Conservation (phyloP, 2,797 vertebrate species). For the Clarias fuscus region DNA sequence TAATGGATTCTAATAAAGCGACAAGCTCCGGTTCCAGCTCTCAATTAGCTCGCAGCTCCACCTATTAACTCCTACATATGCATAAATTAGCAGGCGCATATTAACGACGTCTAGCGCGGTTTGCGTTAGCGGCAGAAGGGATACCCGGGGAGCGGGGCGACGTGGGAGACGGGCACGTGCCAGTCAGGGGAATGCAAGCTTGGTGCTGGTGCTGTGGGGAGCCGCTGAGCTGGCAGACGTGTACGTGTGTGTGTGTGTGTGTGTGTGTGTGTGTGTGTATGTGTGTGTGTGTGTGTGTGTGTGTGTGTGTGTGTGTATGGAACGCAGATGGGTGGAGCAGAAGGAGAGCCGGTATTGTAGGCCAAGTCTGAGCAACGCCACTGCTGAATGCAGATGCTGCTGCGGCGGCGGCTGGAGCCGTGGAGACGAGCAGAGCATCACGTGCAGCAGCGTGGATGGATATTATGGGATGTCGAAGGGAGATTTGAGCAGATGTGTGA, state of each 20-base stretch:
- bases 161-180: conserved; percentile 27
- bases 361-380: conserved; percentile 55
- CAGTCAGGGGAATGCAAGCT: conserved; percentile 25
- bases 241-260: background rate
- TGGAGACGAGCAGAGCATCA: background rate
- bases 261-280: conserved; percentile 37
- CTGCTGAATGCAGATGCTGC: conserved; percentile 51
- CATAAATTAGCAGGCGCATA: conserved; percentile 65
- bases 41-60: conserved; percentile 71
- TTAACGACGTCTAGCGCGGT: conserved; percentile 63
- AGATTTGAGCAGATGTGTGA: conserved; percentile 70
- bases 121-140: conserved; percentile 59
- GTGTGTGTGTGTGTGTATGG: conserved; percentile 43
- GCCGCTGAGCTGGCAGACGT: conserved; percentile 34
- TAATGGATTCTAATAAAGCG: conserved; percentile 74
- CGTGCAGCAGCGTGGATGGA: conserved; percentile 20
- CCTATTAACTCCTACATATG: conserved; percentile 73
- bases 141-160: background rate
- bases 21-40: conserved; percentile 64
- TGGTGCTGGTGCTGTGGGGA: conserved; percentile 21
- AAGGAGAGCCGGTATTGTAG: conserved; percentile 64
- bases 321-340: conserved; percentile 65
- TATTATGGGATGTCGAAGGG: conserved; percentile 30
- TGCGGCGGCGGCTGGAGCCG: conserved; percentile 1
- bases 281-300: conserved; percentile 37